A percentile compares a stretch with the other conserved stretches of the same genome.
Conservation (phyloP, 2,113 vertebrate species). For the Urocolius indicus region DNA sequence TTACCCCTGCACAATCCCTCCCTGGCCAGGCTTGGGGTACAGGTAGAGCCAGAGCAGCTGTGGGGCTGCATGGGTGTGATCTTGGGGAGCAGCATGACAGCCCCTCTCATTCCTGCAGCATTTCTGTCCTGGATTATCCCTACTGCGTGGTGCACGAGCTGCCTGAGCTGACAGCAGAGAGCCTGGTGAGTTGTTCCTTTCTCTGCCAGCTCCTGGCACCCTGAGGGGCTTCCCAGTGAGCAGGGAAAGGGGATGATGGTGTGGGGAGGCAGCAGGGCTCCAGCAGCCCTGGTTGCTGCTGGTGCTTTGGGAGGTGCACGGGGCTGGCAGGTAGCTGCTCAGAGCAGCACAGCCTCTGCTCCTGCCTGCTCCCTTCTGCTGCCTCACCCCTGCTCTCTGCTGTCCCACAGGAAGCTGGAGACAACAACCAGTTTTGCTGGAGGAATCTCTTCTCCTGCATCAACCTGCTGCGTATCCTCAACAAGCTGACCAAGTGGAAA, state of each 20-base stretch:
- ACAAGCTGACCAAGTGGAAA: conserved; percentile 99
- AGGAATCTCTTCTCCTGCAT: conserved; percentile 98
- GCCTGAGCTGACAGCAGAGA: conserved; percentile 95
- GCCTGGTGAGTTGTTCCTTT: conserved; percentile 82
- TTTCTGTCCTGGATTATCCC: conserved; percentile 95
- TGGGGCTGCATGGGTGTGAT: neutral
- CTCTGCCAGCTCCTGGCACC: neutral
- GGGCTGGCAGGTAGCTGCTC: neutral
- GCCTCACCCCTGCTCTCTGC: neutral
- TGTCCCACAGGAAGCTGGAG: conserved; percentile 89
- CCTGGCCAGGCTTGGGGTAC: fast-evolving
- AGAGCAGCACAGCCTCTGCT: neutral
- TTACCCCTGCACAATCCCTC: fast-evolving
- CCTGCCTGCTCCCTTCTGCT: neutral
- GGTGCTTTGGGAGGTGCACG: neutral
- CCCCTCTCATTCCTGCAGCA: conserved; percentile 75
- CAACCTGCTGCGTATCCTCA: conserved; percentile 95
- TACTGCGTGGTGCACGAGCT: conserved; percentile 94
- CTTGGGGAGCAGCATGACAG: neutral
- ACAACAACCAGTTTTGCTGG: conserved; percentile 99
- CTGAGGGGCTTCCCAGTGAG: neutral
- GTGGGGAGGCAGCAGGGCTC: neutral
- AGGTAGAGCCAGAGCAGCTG: no score
- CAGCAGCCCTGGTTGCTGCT: neutral
- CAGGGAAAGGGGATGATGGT: fast-evolving